These are phyloP conservation scores for Caenorhabditis inopinata DNA, from an alignment of 1,140 invertebrate genomes.

Conservation along the genomic window DNA sequence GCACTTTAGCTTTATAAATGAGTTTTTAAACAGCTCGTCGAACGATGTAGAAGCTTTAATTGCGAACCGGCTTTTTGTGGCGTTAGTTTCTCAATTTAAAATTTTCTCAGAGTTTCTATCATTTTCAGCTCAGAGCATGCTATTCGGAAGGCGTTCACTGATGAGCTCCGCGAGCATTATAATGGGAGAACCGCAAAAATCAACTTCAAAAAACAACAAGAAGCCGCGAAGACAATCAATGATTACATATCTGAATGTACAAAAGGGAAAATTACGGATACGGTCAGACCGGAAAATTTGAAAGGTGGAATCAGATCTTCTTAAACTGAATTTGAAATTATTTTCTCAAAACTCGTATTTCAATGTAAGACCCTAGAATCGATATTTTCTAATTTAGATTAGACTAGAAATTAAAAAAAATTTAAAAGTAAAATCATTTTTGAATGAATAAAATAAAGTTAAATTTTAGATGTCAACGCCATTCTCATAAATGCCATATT, in stretches of 20 bases:
- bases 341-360: too few species aligned
- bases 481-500: not conserved
- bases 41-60: slow-evolving; percentile 13
- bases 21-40: not conserved
- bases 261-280: not conserved
- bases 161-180: not conserved
- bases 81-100: not conserved
- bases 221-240: not conserved
- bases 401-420: too few species aligned
- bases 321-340: too few species aligned
- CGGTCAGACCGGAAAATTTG: not conserved
- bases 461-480: not conserved
- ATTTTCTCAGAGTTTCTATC: not conserved
- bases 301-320: not conserved
- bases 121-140: not conserved
- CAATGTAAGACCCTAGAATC: too few species aligned
- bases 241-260: not conserved
- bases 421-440: too few species aligned
- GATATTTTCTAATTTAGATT: too few species aligned
- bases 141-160: not conserved
- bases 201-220: not conserved
- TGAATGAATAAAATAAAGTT: too few species aligned
- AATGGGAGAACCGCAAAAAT: not conserved
- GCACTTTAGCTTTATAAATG: not conserved
- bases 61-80: not conserved